A percentile compares a stretch with the other conserved stretches of the same genome.
These are phyloP conservation scores for Spodoptera picta DNA, from an alignment of 2,888 invertebrate species.

Conservation along the genomic window DNA sequence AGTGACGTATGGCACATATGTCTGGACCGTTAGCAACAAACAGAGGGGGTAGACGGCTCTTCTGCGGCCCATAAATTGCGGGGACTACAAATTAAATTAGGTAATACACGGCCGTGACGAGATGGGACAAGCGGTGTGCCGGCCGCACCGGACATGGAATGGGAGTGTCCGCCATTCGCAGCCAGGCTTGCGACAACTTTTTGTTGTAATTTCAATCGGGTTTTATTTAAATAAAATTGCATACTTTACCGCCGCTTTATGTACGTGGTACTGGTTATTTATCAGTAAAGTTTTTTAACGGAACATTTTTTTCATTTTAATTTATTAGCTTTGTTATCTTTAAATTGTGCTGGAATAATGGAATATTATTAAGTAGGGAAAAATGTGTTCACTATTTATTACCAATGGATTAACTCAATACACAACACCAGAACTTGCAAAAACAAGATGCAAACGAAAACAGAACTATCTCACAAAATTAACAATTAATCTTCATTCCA, in stretches of 20 bases:
- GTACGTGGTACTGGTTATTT: conserved; percentile 49
- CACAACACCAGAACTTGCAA: too few relatives aligned
- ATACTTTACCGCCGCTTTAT: conserved; percentile 52
- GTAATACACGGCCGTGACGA: conserved; percentile 86
- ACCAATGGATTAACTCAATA: too few relatives aligned
- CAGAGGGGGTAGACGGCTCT: conserved; percentile 77
- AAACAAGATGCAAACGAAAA: conserved; percentile 8
- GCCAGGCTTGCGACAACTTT: conserved; percentile 59
- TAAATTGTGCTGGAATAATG: conserved; percentile 19
- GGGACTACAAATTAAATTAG: conserved; percentile 88
- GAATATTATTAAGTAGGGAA: too few relatives aligned
- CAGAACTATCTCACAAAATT: conserved; percentile 30
- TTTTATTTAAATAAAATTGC: conserved; percentile 65
- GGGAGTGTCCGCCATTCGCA: conserved; percentile 79
- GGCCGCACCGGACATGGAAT: conserved; percentile 83
- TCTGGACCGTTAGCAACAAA: conserved; percentile 70
- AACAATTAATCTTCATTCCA: conserved; percentile 43
- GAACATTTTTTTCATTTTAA: conserved; percentile 34
- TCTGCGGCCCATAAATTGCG: conserved; percentile 84
- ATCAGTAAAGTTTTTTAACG: conserved; percentile 40
- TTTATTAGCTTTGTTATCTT: conserved; percentile 34
- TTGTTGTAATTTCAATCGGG: conserved; percentile 63
- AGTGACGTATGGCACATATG: conserved; percentile 61
- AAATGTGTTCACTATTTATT: too few relatives aligned
- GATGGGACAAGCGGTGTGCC: conserved; percentile 79